Percentiles rank a stretch among this genome's conserved stretches.
These are phyloP conservation scores for Drosophila ogumai DNA, from an alignment of 1,140 invertebrate genomes.

Conservation along the genomic window DNA sequence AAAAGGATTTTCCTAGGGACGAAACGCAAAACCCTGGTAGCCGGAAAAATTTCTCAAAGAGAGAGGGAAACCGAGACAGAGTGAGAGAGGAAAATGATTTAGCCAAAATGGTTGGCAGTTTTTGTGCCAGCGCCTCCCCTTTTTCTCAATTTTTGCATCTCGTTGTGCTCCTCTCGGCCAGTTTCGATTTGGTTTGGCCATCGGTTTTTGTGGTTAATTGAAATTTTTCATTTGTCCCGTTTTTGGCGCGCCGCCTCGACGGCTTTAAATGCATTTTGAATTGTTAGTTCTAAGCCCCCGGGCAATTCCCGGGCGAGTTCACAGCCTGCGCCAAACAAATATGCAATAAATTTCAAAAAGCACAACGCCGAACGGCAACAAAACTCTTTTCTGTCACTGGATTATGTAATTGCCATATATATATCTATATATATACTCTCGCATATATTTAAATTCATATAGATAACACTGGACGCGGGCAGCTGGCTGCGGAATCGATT, in stretches of 20 bases:
- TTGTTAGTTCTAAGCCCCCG: constrained; percentile 50
- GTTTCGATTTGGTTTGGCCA: constrained; percentile 31
- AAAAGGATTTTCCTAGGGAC: constrained; percentile 62
- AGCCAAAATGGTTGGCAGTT: constrained; percentile 50
- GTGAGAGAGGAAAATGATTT: constrained; percentile 43
- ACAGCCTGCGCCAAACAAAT: constrained; percentile 36
- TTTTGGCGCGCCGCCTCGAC: constrained; percentile 20
- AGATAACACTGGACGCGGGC: constrained; percentile 11
- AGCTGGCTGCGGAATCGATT: constrained; percentile 24
- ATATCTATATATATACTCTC: constrained; percentile 17
- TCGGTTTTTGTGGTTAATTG: constrained; percentile 65
- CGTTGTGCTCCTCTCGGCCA: constrained; percentile 21
- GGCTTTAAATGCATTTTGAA: constrained; percentile 59
- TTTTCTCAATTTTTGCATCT: constrained; percentile 16
- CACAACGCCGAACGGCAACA: constrained; percentile 23
- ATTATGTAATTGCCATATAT: constrained; percentile 56
- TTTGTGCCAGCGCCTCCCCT: constrained; percentile 8
- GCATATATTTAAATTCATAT: constrained; percentile 30
- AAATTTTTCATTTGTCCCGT: constrained; percentile 53
- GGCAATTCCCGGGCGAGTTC: constrained; percentile 42
- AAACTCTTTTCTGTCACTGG: constrained; percentile 48
- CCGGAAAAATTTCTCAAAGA: constrained; percentile 67
- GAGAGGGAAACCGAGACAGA: constrained; percentile 28
- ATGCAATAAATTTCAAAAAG: constrained; percentile 54
- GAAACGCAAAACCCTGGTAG: constrained; percentile 9